Percentiles rank a stretch among this genome's conserved stretches.
phyloP scores from a whole-genome alignment of 2,888 invertebrate species.

The Himalopsyche kuldschensis region DNA sequence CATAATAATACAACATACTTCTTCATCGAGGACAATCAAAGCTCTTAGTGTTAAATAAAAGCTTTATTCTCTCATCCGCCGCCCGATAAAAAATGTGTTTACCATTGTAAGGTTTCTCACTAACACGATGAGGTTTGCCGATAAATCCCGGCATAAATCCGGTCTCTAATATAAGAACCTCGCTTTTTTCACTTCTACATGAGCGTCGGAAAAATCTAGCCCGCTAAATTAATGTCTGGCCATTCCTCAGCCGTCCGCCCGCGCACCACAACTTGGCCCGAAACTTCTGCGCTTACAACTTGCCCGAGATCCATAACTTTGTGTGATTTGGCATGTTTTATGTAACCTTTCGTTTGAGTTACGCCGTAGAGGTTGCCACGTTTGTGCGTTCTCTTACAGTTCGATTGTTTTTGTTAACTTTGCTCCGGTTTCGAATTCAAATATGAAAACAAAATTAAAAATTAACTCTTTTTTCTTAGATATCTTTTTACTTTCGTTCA shows the following conservation, averaged over 20 bases:
- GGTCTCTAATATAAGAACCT: constrained; percentile 20
- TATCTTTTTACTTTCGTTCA: background rate
- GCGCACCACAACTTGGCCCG: constrained; percentile 17
- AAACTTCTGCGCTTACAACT: background rate
- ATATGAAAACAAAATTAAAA: background rate
- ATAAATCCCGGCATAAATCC: constrained; percentile 31
- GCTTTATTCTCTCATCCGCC: constrained; percentile 28
- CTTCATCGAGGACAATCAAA: constrained; percentile 12
- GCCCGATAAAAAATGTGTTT: constrained; percentile 35
- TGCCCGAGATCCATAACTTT: background rate
- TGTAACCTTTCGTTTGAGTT: background rate
- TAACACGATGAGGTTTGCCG: constrained; percentile 35
- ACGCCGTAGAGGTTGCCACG: background rate
- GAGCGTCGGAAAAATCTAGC: constrained; percentile 31
- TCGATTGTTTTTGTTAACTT: background rate
- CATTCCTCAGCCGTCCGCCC: constrained; percentile 34
- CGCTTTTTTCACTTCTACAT: constrained; percentile 18
- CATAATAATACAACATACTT: constrained; percentile 3
- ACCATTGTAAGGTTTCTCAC: constrained; percentile 34
- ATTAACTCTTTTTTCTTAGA: background rate
- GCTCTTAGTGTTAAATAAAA: constrained; percentile 32
- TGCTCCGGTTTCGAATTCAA: background rate
- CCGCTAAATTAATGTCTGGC: constrained; percentile 33
- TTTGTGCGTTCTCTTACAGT: background rate
- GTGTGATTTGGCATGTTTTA: constrained; percentile 10